Conservation (phyloP, 1,140 invertebrate species). For the Lycorma delicatula region DNA sequence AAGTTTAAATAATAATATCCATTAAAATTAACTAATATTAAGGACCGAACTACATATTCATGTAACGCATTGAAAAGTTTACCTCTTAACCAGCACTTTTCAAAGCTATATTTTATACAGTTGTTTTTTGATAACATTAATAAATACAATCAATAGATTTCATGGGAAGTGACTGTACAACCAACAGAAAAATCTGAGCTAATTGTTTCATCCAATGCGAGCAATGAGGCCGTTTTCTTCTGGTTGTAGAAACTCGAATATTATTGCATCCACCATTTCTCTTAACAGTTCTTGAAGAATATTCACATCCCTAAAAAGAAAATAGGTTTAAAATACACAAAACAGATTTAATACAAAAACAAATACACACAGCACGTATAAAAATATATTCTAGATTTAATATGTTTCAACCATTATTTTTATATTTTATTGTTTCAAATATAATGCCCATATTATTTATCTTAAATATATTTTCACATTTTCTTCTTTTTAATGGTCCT, state of each 20-base stretch:
- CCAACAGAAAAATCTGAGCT: too few species aligned
- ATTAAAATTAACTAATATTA: too few species aligned
- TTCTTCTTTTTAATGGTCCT: too few species aligned
- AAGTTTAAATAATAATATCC: too few species aligned
- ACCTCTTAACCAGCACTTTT: too few species aligned
- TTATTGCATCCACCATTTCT: constrained; percentile 69
- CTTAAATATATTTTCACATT: constrained; percentile 6
- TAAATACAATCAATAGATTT: too few species aligned
- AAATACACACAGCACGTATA: background rate
- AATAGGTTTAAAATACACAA: constrained; percentile 18
- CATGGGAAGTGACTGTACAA: too few species aligned
- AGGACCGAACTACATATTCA: too few species aligned
- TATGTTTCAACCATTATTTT: background rate
- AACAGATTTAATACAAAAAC: background rate
- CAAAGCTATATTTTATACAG: too few species aligned
- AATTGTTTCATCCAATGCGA: too few species aligned
- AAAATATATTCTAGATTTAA: background rate
- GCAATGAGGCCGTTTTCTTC: constrained; percentile 63
- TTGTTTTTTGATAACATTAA: too few species aligned
- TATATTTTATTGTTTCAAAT: background rate
- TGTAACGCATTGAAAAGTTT: too few species aligned
- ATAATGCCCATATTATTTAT: background rate
- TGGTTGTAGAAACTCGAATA: constrained; percentile 74
- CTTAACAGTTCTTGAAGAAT: constrained; percentile 51
- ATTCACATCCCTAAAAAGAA: constrained; percentile 54